Base-by-base conservation (phyloP, 2,113 vertebrate species). In the Pedionomus torquatus region DNA sequence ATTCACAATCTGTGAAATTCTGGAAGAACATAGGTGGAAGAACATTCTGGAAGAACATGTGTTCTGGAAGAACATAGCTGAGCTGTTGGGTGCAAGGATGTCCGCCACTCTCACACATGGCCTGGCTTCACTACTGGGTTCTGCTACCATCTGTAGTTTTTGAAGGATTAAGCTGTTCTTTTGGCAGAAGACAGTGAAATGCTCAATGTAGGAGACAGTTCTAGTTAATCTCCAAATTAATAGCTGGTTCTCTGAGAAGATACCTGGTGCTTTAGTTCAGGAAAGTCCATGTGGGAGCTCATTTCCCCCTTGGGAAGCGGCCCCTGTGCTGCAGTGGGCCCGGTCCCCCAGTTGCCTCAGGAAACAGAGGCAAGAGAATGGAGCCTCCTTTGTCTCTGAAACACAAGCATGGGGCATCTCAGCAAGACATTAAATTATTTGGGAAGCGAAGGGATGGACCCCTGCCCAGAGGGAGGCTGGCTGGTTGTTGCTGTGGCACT, bases 401-500 rank as follows among this genome's bases (percentile, higher is more conserved):
- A 13, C 24, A 15, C 10, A 26, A 33, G 17, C 33, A 17, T 8
- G 35, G 18, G 9, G 9, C 14, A 2, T 41, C 18, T 41, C 13
- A 6, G 17, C 23, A 16, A n/a, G 46, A 64, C 35, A 4, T 7
- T 30, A 13, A 11, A 43, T 58, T 64, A 41, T 48, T 17, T 17
- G 35, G 31, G 48, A 48, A 65, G 51, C 2, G 11, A 43, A 65
- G 35, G 41, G 39, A 3, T 16, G 17, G 58, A 7, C 5, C 2
- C 7, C 24, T 8, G 16, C 68, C 17, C 25, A 8, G 39, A 19
- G 4, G 31, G 37, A 17, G 26, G 1, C 48, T 6, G 10, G 3
- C 1, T 9, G 9, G 10, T 35, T 31, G 26, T 31, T 21, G 18
- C 20, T 20, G 0, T 2, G n/a, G n/a, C n/a, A n/a, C n/a, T n/a